These are phyloP conservation scores for Spodoptera picta DNA, from an alignment of 2,888 invertebrate species.

Conservation along the genomic window DNA sequence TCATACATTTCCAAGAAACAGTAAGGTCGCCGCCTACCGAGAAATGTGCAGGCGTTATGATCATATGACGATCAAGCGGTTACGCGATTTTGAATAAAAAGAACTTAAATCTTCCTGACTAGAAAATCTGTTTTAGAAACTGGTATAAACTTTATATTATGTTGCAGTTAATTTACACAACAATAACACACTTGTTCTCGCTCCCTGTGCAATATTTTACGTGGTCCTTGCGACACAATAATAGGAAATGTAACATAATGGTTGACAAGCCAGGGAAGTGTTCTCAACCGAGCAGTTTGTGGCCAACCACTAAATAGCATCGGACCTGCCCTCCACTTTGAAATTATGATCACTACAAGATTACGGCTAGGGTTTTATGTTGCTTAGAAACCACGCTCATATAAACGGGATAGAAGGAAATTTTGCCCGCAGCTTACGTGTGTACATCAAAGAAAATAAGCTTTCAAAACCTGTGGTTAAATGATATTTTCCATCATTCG, in stretches of 20 bases:
- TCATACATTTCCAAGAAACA: background rate
- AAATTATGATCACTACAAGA: slow-evolving; percentile 67
- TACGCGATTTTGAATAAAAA: background rate
- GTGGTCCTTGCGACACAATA: slow-evolving; percentile 48
- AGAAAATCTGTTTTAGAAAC: background rate
- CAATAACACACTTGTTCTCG: slow-evolving; percentile 23
- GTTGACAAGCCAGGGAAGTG: slow-evolving; percentile 71
- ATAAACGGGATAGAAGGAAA: slow-evolving; percentile 58
- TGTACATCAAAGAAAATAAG: slow-evolving; percentile 50
- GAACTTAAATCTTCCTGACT: background rate
- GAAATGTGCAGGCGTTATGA: background rate
- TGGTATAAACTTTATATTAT: background rate
- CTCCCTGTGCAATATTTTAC: slow-evolving; percentile 47
- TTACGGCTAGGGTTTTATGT: slow-evolving; percentile 66
- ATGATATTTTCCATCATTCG: slow-evolving; percentile 43
- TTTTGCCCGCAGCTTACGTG: slow-evolving; percentile 39
- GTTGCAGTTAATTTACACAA: slow-evolving; percentile 22
- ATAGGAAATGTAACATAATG: slow-evolving; percentile 59
- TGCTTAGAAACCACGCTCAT: slow-evolving; percentile 63
- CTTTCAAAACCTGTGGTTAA: slow-evolving; percentile 46
- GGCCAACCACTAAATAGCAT: slow-evolving; percentile 76
- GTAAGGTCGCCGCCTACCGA: background rate
- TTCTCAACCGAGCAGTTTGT: slow-evolving; percentile 70
- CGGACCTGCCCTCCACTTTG: slow-evolving; percentile 62
- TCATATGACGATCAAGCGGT: background rate